Conservation (phyloP, 2,113 vertebrate species). For the Bucco capensis region DNA sequence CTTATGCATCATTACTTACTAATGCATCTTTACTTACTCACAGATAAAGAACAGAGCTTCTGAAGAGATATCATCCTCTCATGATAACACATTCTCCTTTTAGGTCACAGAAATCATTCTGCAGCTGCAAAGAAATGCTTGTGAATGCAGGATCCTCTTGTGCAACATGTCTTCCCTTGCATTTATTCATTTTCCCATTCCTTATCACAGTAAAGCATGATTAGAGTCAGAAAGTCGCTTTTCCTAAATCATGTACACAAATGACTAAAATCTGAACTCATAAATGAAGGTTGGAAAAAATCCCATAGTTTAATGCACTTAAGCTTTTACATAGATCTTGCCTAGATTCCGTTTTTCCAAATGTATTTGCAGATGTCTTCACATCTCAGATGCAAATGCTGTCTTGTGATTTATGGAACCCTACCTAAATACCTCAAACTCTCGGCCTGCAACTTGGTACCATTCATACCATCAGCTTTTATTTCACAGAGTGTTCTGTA, state of each 20-base stretch:
- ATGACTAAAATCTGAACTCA: background rate
- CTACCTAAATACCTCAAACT: background rate
- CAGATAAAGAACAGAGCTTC: background rate
- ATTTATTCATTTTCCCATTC: background rate
- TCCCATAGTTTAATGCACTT: background rate
- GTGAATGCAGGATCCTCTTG: background rate
- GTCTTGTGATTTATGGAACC: background rate
- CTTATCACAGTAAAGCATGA: background rate
- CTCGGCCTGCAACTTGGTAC: background rate
- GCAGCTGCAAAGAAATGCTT: background rate
- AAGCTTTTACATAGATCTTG: background rate
- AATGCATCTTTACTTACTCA: background rate
- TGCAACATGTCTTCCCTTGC: background rate
- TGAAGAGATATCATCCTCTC: background rate
- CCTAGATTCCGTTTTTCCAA: background rate
- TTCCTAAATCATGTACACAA: background rate
- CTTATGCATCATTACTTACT: background rate
- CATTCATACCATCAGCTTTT: background rate
- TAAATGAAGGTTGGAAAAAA: background rate
- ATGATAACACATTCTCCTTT: background rate
- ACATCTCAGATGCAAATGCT: background rate
- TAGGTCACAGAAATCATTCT: slow-evolving; percentile 3
- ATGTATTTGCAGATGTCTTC: background rate
- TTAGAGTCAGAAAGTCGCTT: background rate
- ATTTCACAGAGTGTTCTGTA: background rate